Conservation (phyloP, 2,888 invertebrate species). For the Hirtodrosophila cameraria region DNA sequence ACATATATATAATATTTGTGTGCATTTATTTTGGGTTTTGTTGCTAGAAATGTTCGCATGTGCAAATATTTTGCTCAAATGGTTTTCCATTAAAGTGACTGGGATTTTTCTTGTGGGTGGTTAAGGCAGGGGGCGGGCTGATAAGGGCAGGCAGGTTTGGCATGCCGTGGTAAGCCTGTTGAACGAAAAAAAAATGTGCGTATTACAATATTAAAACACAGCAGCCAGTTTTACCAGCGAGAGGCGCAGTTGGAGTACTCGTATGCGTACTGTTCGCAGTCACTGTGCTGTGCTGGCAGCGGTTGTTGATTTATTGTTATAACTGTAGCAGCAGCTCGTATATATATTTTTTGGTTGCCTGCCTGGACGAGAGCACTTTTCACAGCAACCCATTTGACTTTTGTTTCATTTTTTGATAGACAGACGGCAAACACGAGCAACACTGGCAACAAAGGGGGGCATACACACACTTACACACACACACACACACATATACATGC, state of each 20-base stretch:
- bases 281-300: conserved; percentile 64
- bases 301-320: conserved; percentile 77
- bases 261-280: conserved; percentile 47
- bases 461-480: conserved; percentile 15
- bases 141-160: conserved; percentile 1
- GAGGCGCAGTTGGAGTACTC: conserved; percentile 15
- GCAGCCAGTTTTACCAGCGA: conserved; percentile 28
- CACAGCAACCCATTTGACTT: conserved; percentile 64
- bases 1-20: neutral
- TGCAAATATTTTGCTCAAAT: conserved; percentile 57
- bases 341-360: conserved; percentile 47
- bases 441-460: conserved; percentile 16
- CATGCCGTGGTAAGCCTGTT: conserved; percentile 36
- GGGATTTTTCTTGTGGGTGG: conserved; percentile 4
- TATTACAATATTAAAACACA: conserved; percentile 76
- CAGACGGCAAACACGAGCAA: conserved; percentile 65
- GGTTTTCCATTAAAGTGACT: conserved; percentile 66
- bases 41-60: conserved; percentile 40
- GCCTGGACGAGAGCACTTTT: conserved; percentile 39
- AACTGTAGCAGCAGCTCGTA: conserved; percentile 63
- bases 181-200: conserved; percentile 47
- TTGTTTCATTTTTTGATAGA: conserved; percentile 76
- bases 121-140: too few species aligned
- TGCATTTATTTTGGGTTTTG: conserved; percentile 7
- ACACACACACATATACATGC: conserved; percentile 11